Percentiles rank a stretch among this genome's conserved stretches.
phyloP scores from a whole-genome alignment of 2,888 invertebrate species.

The Epinotia ramella region DNA sequence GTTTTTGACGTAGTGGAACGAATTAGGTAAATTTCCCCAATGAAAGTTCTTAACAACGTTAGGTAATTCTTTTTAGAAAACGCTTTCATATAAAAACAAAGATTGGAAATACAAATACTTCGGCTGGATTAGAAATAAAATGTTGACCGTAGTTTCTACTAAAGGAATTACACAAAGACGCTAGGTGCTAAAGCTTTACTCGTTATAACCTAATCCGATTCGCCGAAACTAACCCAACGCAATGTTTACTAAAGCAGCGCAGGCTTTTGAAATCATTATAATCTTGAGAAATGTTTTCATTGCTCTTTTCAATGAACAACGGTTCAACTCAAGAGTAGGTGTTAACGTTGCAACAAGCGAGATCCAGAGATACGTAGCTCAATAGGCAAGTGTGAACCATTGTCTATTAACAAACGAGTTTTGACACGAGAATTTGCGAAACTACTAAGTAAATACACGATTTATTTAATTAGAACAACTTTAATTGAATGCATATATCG shows the following conservation, averaged over 20 bases:
- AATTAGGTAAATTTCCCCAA: too few species aligned
- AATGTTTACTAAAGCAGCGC: conserved; percentile 38
- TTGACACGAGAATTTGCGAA: conserved; percentile 81
- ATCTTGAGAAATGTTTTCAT: conserved; percentile 49
- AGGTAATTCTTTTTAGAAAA: too few species aligned
- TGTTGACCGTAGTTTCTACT: not conserved
- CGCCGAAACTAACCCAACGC: conserved; percentile 31
- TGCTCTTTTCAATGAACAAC: conserved; percentile 55
- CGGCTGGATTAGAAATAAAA: not conserved
- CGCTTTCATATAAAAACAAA: too few species aligned
- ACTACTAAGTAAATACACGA: conserved; percentile 79
- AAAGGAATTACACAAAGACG: conserved; percentile 1
- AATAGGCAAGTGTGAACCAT: conserved; percentile 81
- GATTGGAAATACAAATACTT: too few species aligned
- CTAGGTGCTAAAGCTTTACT: not conserved
- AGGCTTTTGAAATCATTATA: conserved; percentile 45
- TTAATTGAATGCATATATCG: conserved; percentile 73
- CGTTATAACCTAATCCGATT: conserved; percentile 24
- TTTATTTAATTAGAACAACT: conserved; percentile 77
- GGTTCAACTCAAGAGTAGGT: conserved; percentile 56
- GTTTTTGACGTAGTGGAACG: too few species aligned
- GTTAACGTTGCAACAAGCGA: conserved; percentile 57
- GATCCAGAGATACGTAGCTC: conserved; percentile 78
- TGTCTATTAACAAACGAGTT: conserved; percentile 80
- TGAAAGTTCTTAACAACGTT: too few species aligned